Base-by-base conservation (phyloP, 1,140 invertebrate genomes). In the Heliconius hermathena region DNA sequence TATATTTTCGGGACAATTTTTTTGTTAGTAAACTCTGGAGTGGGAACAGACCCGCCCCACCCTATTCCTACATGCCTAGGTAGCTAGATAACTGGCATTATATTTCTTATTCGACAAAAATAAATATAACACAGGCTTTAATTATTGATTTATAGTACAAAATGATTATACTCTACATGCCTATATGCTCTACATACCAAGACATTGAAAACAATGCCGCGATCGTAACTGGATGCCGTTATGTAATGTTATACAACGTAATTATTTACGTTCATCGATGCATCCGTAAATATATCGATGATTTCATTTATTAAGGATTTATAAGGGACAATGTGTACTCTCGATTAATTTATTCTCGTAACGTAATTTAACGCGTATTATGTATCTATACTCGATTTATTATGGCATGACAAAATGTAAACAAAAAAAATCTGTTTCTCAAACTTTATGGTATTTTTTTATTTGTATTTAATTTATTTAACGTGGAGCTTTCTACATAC, bases 121-220 rank as follows among this genome's bases (percentile, higher is more conserved):
- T 0, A 36, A 0, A 8, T 57, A 22, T 57, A 57, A 57, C n/a
- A 6, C n/a, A 20, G n/a, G 20, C 2, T 57, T 66, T 29, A 29
- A 29, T 66, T 16, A 66, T 6, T 66, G 9, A 66, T 66, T 26
- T 66, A 26, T 26, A 16, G 4, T 66, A 13, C 13, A 72, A 72
- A 38, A n/a, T 72, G 16, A 22, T 71, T 18, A 18, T 26, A 66
- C 60, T 66, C 60, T 54, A 70, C 74, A 74, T 60, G 71, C 66
- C 54, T 75, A 74, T 38, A 78, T 74, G 76, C 60, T 75, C 72
- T 70, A 81, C 73, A 81, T 81, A 81, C 71, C 74, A 46, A 75
- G 76, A 57, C 80, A 81, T 81, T 78, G 76, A 81, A 81, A 73
- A 78, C 76, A 81, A 81, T 77, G 71, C 73, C 71, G 49, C 36